These are phyloP conservation scores for Paracentrotus lividus DNA, from an alignment of 53 echinoderm and acorn worm species.

Conservation along the genomic window DNA sequence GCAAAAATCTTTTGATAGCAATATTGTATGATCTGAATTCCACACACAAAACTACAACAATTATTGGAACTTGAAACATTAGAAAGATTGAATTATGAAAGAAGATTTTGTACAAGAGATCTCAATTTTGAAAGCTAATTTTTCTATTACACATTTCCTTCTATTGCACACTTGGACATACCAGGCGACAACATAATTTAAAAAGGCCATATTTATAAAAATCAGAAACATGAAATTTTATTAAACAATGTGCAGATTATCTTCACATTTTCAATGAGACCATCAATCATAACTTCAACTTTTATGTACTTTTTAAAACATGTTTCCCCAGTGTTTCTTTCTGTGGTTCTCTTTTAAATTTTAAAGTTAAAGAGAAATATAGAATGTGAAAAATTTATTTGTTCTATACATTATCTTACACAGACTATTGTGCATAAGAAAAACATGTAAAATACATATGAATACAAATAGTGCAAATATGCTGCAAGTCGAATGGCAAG, in stretches of 20 bases:
- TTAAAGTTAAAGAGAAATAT: too few relatives aligned
- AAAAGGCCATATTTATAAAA: not conserved
- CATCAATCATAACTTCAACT: too few relatives aligned
- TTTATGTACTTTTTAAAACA: too few relatives aligned
- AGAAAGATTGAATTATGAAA: not conserved
- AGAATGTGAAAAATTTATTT: too few relatives aligned
- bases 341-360: not conserved
- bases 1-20: not conserved
- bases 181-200: not conserved
- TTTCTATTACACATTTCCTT: not conserved
- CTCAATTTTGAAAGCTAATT: not conserved
- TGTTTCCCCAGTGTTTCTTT: too few relatives aligned
- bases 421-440: not conserved
- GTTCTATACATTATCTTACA: not conserved
- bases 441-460: too few relatives aligned
- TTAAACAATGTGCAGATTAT: too few relatives aligned
- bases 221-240: not conserved
- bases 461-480: not conserved
- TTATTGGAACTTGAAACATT: not conserved
- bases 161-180: not conserved
- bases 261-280: too few relatives aligned
- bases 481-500: not conserved
- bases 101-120: not conserved
- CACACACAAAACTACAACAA: not conserved
- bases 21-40: not conserved